Base-by-base conservation (phyloP, 2,888 invertebrate genomes). In the Lithophane socia region DNA sequence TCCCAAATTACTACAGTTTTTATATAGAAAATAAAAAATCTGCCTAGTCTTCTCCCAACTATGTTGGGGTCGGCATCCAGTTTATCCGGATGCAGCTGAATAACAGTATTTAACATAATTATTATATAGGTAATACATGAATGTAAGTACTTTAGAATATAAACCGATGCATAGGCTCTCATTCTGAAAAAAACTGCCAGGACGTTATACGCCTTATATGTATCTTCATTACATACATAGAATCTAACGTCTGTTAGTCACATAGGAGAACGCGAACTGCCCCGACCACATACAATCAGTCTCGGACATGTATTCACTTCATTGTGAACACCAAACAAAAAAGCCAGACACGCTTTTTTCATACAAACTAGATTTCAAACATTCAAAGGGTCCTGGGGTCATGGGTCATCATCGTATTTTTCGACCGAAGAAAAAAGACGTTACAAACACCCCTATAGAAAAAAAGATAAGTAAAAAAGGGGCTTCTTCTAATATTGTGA, bases 401-500 rank as follows among this genome's bases (percentile, higher is more conserved):
- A 93, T 77, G 92, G 96, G 95, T 96, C 95, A 95, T 93, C 91
- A 93, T 93, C 95, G 95, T 96, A 95, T 94, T 94, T 94, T 94
- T 89, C 90, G 90, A 87, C 90, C 88, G 93, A 93, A 93, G 93
- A 96, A 96, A 96, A 96, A 96, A 95, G 95, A 93, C 96, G 96
- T 96, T 96, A 95, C 93, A 88, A 76, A 92, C 92, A 93, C 92
- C 92, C 91, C 91, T 89, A 92, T 89, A 91, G 83, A 92, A 94
- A 95, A 94, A 93, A 92, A 90, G 90, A 86, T 89, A 87, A 87
- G 89, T 91, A 94, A 96, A 96, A 96, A 95, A 94, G 96, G 96
- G 96, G 95, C 95, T 95, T 94, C 95, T 91, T 92, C 93, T 94
- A 93, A 96, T 96, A 96, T 96, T 95, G 96, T 96, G 96, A 96